These are phyloP conservation scores for Acanthosoma haemorrhoidale DNA, from an alignment of 2,888 invertebrate genomes.

Conservation along the genomic window DNA sequence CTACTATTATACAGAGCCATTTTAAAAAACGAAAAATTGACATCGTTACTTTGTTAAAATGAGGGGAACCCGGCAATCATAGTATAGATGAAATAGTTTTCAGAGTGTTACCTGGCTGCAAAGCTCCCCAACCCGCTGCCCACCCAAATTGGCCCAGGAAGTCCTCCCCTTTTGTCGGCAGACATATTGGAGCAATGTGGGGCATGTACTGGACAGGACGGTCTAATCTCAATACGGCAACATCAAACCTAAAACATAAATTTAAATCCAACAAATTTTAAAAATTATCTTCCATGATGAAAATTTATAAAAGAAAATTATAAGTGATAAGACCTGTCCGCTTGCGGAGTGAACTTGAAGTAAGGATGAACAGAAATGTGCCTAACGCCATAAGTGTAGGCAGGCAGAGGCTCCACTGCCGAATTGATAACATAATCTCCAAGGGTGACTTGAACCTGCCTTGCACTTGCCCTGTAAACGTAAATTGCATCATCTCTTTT, in stretches of 20 bases:
- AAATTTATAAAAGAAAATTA: background rate
- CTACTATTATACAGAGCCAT: too few species aligned
- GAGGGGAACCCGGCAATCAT: too few species aligned
- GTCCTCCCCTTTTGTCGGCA: slow-evolving; percentile 83
- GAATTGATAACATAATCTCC: slow-evolving; percentile 93
- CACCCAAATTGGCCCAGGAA: slow-evolving; percentile 87
- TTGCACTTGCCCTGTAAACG: slow-evolving; percentile 65
- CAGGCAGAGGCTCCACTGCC: slow-evolving; percentile 82
- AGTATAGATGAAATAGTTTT: too few species aligned
- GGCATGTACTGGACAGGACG: slow-evolving; percentile 85
- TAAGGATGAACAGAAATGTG: slow-evolving; percentile 86
- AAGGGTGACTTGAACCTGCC: slow-evolving; percentile 84
- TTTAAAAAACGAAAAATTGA: too few species aligned
- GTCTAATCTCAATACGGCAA: slow-evolving; percentile 81
- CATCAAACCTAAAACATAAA: slow-evolving; percentile 61
- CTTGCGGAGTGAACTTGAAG: slow-evolving; percentile 81
- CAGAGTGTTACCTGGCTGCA: slow-evolving; percentile 59
- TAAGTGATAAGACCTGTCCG: slow-evolving; percentile 44
- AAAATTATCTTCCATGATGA: background rate
- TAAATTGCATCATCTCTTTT: too few species aligned
- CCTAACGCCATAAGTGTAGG: slow-evolving; percentile 87
- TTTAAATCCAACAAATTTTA: background rate
- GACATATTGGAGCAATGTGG: slow-evolving; percentile 84
- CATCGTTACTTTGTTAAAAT: too few species aligned
- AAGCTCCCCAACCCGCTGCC: slow-evolving; percentile 90